These are phyloP conservation scores for Lutjanus erythropterus DNA, from an alignment of 2,113 vertebrate species.

Conservation along the genomic window DNA sequence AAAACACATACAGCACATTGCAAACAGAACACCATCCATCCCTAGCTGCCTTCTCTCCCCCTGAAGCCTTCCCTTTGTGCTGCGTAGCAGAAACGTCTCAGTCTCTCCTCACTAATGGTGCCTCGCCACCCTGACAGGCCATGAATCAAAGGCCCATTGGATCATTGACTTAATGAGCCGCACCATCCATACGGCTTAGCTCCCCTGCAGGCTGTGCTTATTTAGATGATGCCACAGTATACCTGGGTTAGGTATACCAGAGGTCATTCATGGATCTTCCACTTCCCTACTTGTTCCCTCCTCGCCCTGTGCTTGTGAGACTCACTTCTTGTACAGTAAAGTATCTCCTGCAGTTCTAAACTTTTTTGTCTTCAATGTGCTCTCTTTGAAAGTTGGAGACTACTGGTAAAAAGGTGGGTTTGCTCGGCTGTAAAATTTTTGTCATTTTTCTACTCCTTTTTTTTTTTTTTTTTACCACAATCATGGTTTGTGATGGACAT, in stretches of 20 bases:
- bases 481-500: neutral
- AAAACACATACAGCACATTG: conserved; percentile 15
- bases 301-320: conserved; percentile 10
- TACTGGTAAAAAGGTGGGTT: conserved; percentile 67
- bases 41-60: conserved; percentile 24
- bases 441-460: neutral
- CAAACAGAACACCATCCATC: conserved; percentile 18
- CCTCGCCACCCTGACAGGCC: conserved; percentile 22
- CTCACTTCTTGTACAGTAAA: neutral
- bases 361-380: conserved; percentile 32
- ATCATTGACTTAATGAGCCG: conserved; percentile 70
- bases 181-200: conserved; percentile 31
- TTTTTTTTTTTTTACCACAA: neutral
- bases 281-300: conserved; percentile 13
- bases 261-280: conserved; percentile 6
- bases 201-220: conserved; percentile 35
- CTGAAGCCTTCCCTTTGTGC: conserved; percentile 40
- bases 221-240: conserved; percentile 42
- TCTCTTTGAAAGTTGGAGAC: conserved; percentile 50
- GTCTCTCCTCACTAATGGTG: conserved; percentile 45
- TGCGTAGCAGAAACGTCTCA: neutral
- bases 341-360: conserved; percentile 37
- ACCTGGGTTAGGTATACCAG: conserved; percentile 5
- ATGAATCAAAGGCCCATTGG: conserved; percentile 55
- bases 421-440: neutral